These are phyloP conservation scores for Tolypeutes matacus DNA, from an alignment of 2,797 vertebrate genomes.

Conservation along the genomic window DNA sequence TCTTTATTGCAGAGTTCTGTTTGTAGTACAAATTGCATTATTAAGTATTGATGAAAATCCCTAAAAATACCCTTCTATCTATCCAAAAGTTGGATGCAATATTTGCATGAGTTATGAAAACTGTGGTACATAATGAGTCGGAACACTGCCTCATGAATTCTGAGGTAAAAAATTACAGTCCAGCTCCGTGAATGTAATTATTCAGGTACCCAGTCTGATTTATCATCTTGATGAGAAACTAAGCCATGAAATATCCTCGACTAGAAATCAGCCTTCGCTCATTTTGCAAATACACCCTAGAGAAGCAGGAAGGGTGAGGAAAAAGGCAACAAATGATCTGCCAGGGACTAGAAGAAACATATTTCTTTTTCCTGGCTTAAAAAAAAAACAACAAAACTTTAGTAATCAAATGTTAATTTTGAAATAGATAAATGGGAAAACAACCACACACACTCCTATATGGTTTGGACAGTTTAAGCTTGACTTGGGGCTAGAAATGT, in stretches of 20 bases:
- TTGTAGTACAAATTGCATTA: slow-evolving; percentile 78
- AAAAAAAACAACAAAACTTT: slow-evolving; percentile 52
- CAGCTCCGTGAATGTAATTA: slow-evolving; percentile 78
- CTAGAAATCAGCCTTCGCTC: slow-evolving; percentile 77
- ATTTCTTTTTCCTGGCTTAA: slow-evolving; percentile 74
- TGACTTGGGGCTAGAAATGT: slow-evolving; percentile 24
- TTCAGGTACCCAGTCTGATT: slow-evolving; percentile 79
- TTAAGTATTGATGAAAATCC: slow-evolving; percentile 82
- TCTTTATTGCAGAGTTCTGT: slow-evolving; percentile 77
- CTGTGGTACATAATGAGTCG: slow-evolving; percentile 78
- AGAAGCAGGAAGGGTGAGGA: slow-evolving; percentile 77
- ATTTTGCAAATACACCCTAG: slow-evolving; percentile 71
- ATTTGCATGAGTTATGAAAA: slow-evolving; percentile 83
- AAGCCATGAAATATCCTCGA: slow-evolving; percentile 73
- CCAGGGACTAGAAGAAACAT: slow-evolving; percentile 72
- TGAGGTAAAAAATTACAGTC: slow-evolving; percentile 80
- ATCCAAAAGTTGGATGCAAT: slow-evolving; percentile 75
- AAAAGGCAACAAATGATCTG: slow-evolving; percentile 80
- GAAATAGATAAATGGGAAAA: slow-evolving; percentile 78
- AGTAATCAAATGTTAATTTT: slow-evolving; percentile 81
- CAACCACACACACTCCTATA: slow-evolving; percentile 8
- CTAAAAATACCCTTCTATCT: slow-evolving; percentile 78
- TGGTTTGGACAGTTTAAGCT: background rate
- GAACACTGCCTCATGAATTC: slow-evolving; percentile 79
- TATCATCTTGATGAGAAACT: slow-evolving; percentile 79